Base-by-base conservation (phyloP, 2,797 vertebrate species). In the Sebastes wilsoni region DNA sequence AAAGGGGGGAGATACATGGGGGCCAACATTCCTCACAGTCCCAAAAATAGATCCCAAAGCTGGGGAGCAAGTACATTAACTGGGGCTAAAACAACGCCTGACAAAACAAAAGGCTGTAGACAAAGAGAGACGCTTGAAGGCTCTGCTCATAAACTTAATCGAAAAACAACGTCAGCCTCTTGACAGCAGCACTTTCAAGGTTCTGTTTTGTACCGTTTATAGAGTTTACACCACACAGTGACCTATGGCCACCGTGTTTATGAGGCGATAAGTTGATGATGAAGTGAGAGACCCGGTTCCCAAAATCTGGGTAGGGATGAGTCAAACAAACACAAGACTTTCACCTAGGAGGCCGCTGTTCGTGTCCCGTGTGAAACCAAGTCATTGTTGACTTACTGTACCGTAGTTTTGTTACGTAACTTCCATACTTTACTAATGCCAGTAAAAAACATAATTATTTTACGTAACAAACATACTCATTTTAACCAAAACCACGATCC, bases 41-140 rank as follows among this genome's bases (percentile, higher is more conserved):
- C 93, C 88, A 83, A 91, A 93, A 95, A 95, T 94, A 95, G 93
- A 88, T 68, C 58, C 28, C 2, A 20, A 80, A 84, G 84, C 77
- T 27, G 73, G 70, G 69, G 81, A 87, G 88, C 28, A 18, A 80
- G 83, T 8, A 52, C 67, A 83, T 84, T 77, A 84, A 81, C 42
- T 10, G 58, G 54, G 79, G 87, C 72, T 82, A 66, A 89, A 87
- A 82, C 79, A 72, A 8, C 4, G 56, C 28, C 81, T 81, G 66
- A 62, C 59, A 73, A 92, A 92, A 91, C 86, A 88, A 62, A 77
- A 80, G 69, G 58, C 68, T 73, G 68, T 1, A 59, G 67, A 79
- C 75, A 74, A 77, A 75, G 72, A 38, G 66, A 55, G 54, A 10
- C 5, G 58, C 68, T 79, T 3, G 20, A 55, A 64, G 72, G 23